Evolutionary conservation across 2,113 vertebrate species (phyloP).

Genomic region (Peucedramus taeniatus): DNA sequence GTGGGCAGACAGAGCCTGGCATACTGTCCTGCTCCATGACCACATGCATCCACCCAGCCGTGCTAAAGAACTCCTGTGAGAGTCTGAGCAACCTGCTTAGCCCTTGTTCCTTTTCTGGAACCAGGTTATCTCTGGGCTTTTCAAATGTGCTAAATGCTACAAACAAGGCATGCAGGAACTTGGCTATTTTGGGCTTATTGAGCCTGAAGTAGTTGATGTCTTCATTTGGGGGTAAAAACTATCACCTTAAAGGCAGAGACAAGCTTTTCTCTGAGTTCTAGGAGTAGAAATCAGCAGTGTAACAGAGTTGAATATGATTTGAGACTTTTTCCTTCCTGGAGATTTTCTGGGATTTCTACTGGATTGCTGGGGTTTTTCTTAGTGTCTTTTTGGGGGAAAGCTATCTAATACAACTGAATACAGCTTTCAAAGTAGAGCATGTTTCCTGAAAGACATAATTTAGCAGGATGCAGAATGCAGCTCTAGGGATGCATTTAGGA

Average conservation of each 20-base stretch:
- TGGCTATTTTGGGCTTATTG: not conserved
- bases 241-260: not conserved
- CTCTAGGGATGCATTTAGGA: not conserved
- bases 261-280: not conserved
- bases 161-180: too few species aligned
- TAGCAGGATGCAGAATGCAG: not conserved
- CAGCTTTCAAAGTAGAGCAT: not conserved
- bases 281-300: fast-evolving
- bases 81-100: fast-evolving
- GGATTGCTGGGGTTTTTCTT: not conserved
- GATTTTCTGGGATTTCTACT: not conserved
- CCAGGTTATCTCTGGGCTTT: not conserved
- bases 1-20: not conserved
- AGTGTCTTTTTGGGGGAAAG: not conserved
- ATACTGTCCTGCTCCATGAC: fast-evolving
- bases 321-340: not conserved
- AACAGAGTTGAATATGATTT: not conserved
- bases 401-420: not conserved
- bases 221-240: not conserved
- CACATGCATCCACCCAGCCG: not conserved
- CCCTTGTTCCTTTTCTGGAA: not conserved
- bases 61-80: fast-evolving
- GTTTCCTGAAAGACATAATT: not conserved
- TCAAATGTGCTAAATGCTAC: not conserved
- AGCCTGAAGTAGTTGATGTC: not conserved